Percentiles rank a stretch among this genome's conserved stretches.
These are phyloP conservation scores for Ichneumoninae sp. DNA, from an alignment of 2,888 invertebrate genomes.

Conservation along the genomic window DNA sequence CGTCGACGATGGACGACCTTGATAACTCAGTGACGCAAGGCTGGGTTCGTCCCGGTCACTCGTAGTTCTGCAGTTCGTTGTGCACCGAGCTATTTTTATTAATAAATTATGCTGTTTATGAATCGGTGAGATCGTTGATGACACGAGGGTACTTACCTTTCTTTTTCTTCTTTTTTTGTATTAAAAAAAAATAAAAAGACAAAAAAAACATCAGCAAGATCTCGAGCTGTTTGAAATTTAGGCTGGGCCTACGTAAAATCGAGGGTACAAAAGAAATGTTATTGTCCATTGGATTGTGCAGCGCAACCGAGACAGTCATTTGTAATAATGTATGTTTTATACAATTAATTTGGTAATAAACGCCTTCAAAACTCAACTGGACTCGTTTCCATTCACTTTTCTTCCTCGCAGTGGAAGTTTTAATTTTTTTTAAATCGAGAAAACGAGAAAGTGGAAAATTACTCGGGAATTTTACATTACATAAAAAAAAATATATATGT, in stretches of 20 bases:
- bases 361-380: slow-evolving; percentile 73
- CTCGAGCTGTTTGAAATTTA: slow-evolving; percentile 69
- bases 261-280: slow-evolving; percentile 76
- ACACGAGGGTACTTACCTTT: slow-evolving; percentile 53
- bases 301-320: slow-evolving; percentile 77
- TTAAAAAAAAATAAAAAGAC: slow-evolving; percentile 9
- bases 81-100: slow-evolving; percentile 40
- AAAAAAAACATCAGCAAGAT: slow-evolving; percentile 41
- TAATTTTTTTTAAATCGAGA: background rate
- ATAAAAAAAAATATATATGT: too few relatives aligned
- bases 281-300: slow-evolving; percentile 79
- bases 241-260: slow-evolving; percentile 80
- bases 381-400: background rate
- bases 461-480: too few relatives aligned
- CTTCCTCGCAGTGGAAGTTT: slow-evolving; percentile 29
- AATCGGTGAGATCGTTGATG: slow-evolving; percentile 37
- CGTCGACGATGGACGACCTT: background rate
- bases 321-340: slow-evolving; percentile 83
- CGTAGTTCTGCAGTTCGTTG: background rate
- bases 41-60: background rate
- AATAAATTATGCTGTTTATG: slow-evolving; percentile 39
- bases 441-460: background rate
- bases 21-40: background rate
- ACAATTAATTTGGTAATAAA: slow-evolving; percentile 83
- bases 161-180: slow-evolving; percentile 25